These are phyloP conservation scores for Melopsittacus undulatus DNA, from an alignment of 2,797 vertebrate genomes.

Conservation along the genomic window DNA sequence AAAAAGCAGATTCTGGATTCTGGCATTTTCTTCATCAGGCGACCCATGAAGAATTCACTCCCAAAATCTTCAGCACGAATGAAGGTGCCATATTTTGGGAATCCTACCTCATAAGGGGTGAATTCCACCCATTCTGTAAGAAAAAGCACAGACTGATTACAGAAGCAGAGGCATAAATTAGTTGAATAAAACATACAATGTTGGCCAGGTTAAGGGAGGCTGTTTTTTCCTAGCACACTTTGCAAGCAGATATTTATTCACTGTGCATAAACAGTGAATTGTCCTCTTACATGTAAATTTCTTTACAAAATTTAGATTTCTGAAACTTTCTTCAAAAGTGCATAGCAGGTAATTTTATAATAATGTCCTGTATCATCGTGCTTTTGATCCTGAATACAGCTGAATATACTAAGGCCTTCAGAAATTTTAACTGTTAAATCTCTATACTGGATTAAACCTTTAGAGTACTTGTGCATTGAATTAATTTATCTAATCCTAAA, in stretches of 20 bases:
- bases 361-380: neutral
- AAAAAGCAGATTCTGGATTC: constrained; percentile 81
- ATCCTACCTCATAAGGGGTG: constrained; percentile 80
- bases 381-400: neutral
- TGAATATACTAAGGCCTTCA: neutral
- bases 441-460: neutral
- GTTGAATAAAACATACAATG: neutral
- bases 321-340: neutral
- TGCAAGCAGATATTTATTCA: neutral
- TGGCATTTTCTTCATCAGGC: constrained; percentile 76
- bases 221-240: neutral
- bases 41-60: constrained; percentile 83
- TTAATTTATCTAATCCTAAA: neutral
- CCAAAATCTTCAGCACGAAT: constrained; percentile 79
- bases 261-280: neutral
- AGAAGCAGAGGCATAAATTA: neutral
- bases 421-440: neutral
- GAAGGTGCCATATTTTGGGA: constrained; percentile 79
- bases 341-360: neutral
- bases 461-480: neutral
- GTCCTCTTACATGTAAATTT: neutral
- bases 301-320: neutral
- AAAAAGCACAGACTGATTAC: neutral
- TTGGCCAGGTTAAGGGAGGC: neutral
- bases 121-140: constrained; percentile 82